Conservation (phyloP, 92 coral and sea anemone genomes). For the Palythoa caribaeorum region DNA sequence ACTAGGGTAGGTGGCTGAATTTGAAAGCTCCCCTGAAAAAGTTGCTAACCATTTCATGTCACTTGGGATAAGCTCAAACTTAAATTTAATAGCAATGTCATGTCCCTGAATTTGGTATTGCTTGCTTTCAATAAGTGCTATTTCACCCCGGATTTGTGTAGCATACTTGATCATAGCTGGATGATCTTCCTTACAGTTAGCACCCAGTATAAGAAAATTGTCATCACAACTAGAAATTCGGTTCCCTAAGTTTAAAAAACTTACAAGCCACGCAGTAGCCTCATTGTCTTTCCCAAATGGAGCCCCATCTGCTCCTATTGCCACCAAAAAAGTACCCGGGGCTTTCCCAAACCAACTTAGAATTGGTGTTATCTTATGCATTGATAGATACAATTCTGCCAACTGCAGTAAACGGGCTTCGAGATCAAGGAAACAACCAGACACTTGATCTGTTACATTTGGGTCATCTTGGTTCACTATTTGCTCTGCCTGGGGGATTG, state of each 20-base stretch:
- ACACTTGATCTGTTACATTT: slow-evolving; percentile 45
- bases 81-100: slow-evolving; percentile 61
- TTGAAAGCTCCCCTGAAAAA: slow-evolving; percentile 73
- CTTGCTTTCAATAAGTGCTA: slow-evolving; percentile 68
- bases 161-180: slow-evolving; percentile 74
- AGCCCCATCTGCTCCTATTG: slow-evolving; percentile 78
- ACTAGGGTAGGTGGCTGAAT: slow-evolving; percentile 61
- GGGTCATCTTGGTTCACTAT: slow-evolving; percentile 67
- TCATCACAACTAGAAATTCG: slow-evolving; percentile 73
- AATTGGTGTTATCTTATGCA: slow-evolving; percentile 32
- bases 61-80: slow-evolving; percentile 77
- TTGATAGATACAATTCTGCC: slow-evolving; percentile 74
- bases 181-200: slow-evolving; percentile 77
- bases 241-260: slow-evolving; percentile 68
- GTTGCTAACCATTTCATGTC: slow-evolving; percentile 84
- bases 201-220: slow-evolving; percentile 71
- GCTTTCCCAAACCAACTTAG: slow-evolving; percentile 71
- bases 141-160: slow-evolving; percentile 69
- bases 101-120: slow-evolving; percentile 67
- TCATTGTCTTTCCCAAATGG: slow-evolving; percentile 78
- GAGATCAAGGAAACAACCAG: slow-evolving; percentile 76
- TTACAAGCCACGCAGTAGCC: slow-evolving; percentile 72
- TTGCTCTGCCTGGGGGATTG: slow-evolving; percentile 63
- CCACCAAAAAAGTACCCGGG: slow-evolving; percentile 71
- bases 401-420: slow-evolving; percentile 74